These are phyloP conservation scores for Myanophis thanlyinensis DNA, from an alignment of 2,113 vertebrate species.

Conservation along the genomic window DNA sequence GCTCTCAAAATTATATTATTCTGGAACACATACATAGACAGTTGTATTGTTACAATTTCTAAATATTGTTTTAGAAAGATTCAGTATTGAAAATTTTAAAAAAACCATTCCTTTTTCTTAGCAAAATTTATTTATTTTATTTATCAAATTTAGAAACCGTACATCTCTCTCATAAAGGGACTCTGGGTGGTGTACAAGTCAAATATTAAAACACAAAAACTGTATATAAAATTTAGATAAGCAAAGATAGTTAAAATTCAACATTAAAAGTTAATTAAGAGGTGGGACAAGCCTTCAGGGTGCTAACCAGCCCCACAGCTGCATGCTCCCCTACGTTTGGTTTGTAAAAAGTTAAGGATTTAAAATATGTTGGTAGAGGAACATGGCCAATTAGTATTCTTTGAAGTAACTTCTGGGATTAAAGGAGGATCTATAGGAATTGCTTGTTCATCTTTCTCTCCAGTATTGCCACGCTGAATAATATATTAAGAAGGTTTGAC, in stretches of 20 bases:
- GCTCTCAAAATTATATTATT: neutral
- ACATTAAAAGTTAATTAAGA: neutral
- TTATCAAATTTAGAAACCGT: neutral
- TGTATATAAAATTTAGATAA: neutral
- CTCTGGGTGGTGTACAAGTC: neutral
- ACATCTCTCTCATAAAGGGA: neutral
- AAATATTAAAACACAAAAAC: neutral
- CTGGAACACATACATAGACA: neutral
- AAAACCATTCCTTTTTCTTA: neutral
- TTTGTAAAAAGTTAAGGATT: neutral
- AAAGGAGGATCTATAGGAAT: neutral
- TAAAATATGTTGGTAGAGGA: neutral
- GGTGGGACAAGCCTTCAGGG: neutral
- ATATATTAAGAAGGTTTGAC: constrained; percentile 11
- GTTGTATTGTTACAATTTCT: neutral
- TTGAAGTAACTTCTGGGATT: neutral
- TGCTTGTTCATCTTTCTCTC: neutral
- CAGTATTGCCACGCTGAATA: constrained; percentile 12
- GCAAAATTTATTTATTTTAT: neutral
- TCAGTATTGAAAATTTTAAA: neutral
- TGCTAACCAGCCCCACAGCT: neutral
- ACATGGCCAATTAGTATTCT: neutral
- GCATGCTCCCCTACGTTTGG: neutral
- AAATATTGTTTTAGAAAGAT: neutral
- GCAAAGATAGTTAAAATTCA: neutral